Base-by-base conservation (phyloP, 1,140 invertebrate genomes). In the Drosophila bipectinata region DNA sequence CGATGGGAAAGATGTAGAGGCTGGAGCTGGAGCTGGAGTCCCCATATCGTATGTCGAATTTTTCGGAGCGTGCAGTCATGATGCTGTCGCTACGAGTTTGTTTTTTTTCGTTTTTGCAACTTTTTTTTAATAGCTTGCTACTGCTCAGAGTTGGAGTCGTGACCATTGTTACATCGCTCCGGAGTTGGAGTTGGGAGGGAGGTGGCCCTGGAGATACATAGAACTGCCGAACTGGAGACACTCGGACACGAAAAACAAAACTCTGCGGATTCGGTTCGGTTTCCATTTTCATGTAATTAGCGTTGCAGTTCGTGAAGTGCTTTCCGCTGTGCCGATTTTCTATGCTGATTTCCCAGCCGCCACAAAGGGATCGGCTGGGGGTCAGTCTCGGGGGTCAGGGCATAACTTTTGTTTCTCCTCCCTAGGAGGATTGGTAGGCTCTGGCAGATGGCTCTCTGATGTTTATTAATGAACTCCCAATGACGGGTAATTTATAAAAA, bases 41-140 rank as follows among this genome's bases (percentile, higher is more conserved):
- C 69, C 74, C 74, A 81, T 78, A 85, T 85, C 82, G 82, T 87
- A 82, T 87, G 82, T 87, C 82, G 82, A 87, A 87, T 87, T 87
- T 78, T 87, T 54, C 82, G 80, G 78, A 87, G 83, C 82, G 82
- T 87, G 82, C 82, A 87, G 82, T 87, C 82, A 85, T 85, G 82
- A 87, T 60, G 81, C 64, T 77, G 81, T 85, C 63, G 81, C 64
- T 47, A 76, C 64, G 34, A 56, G 76, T 62, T 68, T 55, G 18
- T 18, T 18, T 62, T 62, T 55, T 66, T 62, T 75, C n/a, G n/a
- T 37, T 37, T 58, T 74, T 83, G 66, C 51, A 39, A 69, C 60
- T 76, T 74, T 37, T 74, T 37, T 76, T 76, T 76, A 74, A 74
- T 74, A 74, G 72, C 72, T 74, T 72, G 66, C 74, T 81, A 62